Evolutionary conservation across 2,888 invertebrate species (phyloP).

Genomic region (Charanyca ferruginea): DNA sequence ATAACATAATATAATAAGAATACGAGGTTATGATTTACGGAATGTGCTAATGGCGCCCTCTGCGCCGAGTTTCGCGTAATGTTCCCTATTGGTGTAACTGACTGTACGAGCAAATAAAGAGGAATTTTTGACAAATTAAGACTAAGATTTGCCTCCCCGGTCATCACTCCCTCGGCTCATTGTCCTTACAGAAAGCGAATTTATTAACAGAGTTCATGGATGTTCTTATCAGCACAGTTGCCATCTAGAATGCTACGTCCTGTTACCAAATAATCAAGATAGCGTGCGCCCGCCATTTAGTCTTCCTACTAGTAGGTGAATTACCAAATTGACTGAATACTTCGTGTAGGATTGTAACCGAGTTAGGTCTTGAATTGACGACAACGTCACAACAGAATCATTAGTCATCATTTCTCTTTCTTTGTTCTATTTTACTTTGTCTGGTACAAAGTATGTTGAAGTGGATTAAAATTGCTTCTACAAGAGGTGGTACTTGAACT

Average conservation of each 20-base stretch:
- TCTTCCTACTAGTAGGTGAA: constrained; percentile 10
- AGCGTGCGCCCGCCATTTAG: constrained; percentile 11
- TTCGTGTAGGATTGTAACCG: background rate
- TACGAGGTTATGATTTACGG: too few species aligned
- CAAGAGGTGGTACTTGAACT: too few species aligned
- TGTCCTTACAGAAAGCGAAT: too few species aligned
- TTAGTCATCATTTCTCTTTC: background rate
- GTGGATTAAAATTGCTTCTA: background rate
- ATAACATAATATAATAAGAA: too few species aligned
- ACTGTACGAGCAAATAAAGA: too few species aligned
- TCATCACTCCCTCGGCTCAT: too few species aligned
- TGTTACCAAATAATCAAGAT: constrained; percentile 15
- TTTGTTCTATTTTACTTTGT: background rate
- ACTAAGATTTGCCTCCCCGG: too few species aligned
- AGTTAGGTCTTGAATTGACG: background rate
- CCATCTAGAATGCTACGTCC: background rate
- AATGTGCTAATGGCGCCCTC: too few species aligned
- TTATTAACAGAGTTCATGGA: background rate
- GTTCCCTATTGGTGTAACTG: too few species aligned
- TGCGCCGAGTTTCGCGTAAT: too few species aligned
- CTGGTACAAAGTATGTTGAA: background rate
- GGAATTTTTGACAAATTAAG: too few species aligned
- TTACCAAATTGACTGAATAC: constrained; percentile 30
- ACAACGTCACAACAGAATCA: background rate
- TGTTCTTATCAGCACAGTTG: background rate